phyloP scores from a whole-genome alignment of 1,140 invertebrate genomes.

The Cyclargus thomasi region DNA sequence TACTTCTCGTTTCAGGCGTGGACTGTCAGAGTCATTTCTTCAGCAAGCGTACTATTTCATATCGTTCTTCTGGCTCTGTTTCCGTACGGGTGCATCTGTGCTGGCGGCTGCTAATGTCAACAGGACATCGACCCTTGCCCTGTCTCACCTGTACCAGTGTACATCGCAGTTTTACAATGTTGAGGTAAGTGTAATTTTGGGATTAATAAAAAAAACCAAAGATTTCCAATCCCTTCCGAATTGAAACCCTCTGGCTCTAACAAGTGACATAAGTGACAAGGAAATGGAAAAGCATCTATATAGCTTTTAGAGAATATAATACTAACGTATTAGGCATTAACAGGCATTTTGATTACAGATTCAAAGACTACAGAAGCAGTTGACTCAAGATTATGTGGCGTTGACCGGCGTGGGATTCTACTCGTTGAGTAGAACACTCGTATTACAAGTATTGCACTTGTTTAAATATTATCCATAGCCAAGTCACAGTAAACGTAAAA shows the following conservation, averaged over 20 bases:
- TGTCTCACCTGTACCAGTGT: constrained; percentile 30
- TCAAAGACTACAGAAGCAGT: constrained; percentile 77
- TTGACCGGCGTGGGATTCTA: constrained; percentile 81
- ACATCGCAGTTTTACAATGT: constrained; percentile 30
- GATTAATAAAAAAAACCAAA: not conserved
- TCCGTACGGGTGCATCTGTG: constrained; percentile 31
- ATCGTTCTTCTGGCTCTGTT: constrained; percentile 35
- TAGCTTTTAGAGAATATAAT: too few relatives aligned
- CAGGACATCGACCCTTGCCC: constrained; percentile 31
- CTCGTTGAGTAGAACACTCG: constrained; percentile 77
- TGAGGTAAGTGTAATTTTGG: constrained; percentile 30
- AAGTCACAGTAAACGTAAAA: too few relatives aligned
- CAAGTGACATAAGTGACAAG: too few relatives aligned
- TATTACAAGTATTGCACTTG: constrained; percentile 74
- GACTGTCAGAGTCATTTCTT: constrained; percentile 17
- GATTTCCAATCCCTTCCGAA: not conserved
- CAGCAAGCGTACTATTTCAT: constrained; percentile 35
- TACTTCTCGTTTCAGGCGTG: constrained; percentile 24
- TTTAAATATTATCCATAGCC: too few relatives aligned
- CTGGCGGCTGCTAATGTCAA: constrained; percentile 38
- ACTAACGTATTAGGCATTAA: too few relatives aligned
- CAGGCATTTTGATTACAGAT: constrained; percentile 69
- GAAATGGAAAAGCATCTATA: not conserved
- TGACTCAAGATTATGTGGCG: constrained; percentile 77
- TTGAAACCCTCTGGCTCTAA: too few relatives aligned